Evolutionary conservation across 1,140 invertebrate species (phyloP).

Genomic region (Heliconius hewitsoni): DNA sequence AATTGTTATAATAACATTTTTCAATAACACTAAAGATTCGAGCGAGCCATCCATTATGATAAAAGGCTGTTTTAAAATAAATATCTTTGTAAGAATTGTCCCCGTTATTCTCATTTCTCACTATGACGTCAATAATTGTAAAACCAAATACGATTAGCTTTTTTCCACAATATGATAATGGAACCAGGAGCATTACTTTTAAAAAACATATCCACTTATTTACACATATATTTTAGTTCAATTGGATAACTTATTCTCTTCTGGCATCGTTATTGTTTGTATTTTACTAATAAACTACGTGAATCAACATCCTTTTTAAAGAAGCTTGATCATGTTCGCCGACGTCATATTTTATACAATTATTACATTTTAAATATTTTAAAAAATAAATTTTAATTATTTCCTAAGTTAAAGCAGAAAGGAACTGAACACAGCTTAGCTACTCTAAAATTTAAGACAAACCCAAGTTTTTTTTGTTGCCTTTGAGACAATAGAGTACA

Average conservation of each 20-base stretch:
- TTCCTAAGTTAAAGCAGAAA: not conserved
- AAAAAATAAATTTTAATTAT: not conserved
- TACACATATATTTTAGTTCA: no score
- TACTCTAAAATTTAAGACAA: slow-evolving; percentile 15
- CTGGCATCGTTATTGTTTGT: no score
- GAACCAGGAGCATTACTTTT: not conserved
- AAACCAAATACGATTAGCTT: slow-evolving; percentile 39
- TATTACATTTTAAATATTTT: no score
- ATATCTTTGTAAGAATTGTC: slow-evolving; percentile 43
- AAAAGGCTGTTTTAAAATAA: slow-evolving; percentile 48
- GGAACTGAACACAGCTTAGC: not conserved
- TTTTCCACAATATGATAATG: slow-evolving; percentile 36
- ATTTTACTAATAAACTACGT: no score
- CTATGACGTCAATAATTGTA: slow-evolving; percentile 43
- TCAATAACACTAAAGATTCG: slow-evolving; percentile 42
- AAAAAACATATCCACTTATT: no score
- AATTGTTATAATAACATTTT: slow-evolving; percentile 28
- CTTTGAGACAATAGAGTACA: slow-evolving; percentile 45
- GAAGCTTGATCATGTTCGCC: no score
- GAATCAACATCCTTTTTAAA: no score
- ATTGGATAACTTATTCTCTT: no score
- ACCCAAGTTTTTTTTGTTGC: slow-evolving; percentile 23
- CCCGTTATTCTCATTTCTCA: slow-evolving; percentile 32
- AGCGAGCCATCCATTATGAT: slow-evolving; percentile 47
- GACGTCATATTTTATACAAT: no score